Percentiles rank a stretch among this genome's conserved stretches.
Evolutionary conservation across 2,113 vertebrate species (phyloP).

Genomic region (Phalacrocorax aristotelis): DNA sequence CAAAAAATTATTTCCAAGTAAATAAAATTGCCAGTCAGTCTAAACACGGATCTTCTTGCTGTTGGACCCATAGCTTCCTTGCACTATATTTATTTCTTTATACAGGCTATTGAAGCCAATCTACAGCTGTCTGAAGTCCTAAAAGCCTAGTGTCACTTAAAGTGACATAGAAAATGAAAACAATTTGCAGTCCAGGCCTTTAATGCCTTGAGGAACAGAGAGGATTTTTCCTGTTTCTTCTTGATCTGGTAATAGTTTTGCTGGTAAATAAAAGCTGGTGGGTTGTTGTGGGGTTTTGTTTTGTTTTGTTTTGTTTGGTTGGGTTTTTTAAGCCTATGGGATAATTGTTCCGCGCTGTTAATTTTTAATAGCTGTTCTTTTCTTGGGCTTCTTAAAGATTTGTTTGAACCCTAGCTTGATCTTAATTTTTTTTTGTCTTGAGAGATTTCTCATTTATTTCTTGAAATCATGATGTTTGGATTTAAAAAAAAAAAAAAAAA

Average conservation of each 20-base stretch:
- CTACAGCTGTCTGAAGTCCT: not conserved
- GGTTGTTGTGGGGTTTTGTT: not conserved
- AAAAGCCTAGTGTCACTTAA: not conserved
- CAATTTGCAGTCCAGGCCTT: not conserved
- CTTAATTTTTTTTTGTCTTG: not conserved
- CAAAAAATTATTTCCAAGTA: not conserved
- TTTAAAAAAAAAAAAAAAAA: not conserved
- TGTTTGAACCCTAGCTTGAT: not conserved
- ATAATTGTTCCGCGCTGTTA: not conserved
- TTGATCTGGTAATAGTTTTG: not conserved
- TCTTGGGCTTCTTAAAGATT: not conserved
- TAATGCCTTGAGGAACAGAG: not conserved
- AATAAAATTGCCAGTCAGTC: not conserved
- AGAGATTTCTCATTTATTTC: not conserved
- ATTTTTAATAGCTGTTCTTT: not conserved
- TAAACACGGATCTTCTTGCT: not conserved
- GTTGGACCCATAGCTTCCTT: not conserved
- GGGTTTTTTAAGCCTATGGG: not conserved
- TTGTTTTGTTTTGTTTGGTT: not conserved
- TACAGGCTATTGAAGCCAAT: not conserved
- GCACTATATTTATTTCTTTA: not conserved
- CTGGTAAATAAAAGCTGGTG: not conserved
- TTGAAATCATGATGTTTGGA: not conserved
- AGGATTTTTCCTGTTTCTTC: not conserved
- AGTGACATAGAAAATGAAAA: conserved; percentile 2